These are phyloP conservation scores for Acanthosepion lycidas DNA, from an alignment of 2,888 invertebrate genomes.

Conservation along the genomic window DNA sequence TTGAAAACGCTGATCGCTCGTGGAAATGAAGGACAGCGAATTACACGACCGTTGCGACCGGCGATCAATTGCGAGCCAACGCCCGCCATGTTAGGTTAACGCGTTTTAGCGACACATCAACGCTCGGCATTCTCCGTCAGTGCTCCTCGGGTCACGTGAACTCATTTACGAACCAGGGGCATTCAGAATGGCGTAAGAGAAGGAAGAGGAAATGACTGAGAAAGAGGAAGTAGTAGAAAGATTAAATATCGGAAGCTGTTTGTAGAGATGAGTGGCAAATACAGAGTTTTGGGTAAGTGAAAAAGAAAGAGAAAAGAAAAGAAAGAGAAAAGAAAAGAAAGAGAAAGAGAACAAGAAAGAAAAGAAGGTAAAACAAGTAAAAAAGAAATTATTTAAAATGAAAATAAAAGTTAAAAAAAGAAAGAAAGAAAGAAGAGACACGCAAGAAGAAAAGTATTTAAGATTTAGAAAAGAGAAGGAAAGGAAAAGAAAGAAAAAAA, in stretches of 20 bases:
- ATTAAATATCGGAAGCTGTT: not conserved
- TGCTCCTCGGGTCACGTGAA: not conserved
- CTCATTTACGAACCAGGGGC: conserved; percentile 3
- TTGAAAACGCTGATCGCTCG: conserved; percentile 43
- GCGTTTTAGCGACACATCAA: conserved; percentile 45
- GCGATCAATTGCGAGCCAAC: conserved; percentile 35
- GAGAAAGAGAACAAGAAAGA: not conserved
- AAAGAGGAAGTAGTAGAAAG: not conserved
- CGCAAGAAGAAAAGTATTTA: not conserved
- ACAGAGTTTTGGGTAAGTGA: not conserved
- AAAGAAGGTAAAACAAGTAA: no score
- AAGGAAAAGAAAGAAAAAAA: not conserved
- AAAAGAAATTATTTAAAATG: no score
- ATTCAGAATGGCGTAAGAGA: not conserved
- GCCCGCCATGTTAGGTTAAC: conserved; percentile 40
- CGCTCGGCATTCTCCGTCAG: not conserved
- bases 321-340: not conserved
- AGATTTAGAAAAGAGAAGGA: not conserved
- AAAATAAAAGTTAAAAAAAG: no score
- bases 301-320: not conserved
- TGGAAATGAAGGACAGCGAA: conserved; percentile 40
- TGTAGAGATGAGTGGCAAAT: not conserved
- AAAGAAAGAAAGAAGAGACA: not conserved
- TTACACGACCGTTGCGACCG: conserved; percentile 35
- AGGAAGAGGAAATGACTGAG: not conserved